phyloP scores from a whole-genome alignment of 2,113 vertebrate genomes.

The Chrysemys picta region DNA sequence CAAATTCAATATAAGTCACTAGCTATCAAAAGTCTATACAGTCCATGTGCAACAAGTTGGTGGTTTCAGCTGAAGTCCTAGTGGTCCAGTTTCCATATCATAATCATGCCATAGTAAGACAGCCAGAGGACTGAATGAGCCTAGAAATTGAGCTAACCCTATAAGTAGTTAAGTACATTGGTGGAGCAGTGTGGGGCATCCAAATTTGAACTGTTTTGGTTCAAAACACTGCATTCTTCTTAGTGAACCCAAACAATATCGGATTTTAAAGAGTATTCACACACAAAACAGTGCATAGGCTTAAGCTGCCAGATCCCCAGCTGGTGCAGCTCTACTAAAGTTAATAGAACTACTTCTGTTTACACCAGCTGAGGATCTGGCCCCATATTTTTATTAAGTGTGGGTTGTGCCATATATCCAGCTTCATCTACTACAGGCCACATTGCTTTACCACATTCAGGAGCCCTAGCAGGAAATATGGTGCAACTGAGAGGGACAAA shows the following conservation, averaged over 20 bases:
- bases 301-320: not conserved
- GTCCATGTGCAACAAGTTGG: not conserved
- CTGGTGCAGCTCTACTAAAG: not conserved
- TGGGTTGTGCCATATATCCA: not conserved
- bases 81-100: not conserved
- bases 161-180: not conserved
- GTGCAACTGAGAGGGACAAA: not conserved
- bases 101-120: not conserved
- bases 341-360: not conserved
- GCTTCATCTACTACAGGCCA: not conserved
- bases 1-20: not conserved
- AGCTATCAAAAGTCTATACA: not conserved
- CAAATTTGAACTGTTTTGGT: not conserved
- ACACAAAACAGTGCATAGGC: not conserved
- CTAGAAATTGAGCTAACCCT: fast-evolving
- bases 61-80: not conserved
- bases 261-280: not conserved
- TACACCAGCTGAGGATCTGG: not conserved
- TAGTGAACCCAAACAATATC: not conserved
- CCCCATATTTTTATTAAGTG: not conserved
- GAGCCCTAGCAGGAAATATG: not conserved
- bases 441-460: not conserved
- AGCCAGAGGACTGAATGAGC: not conserved
- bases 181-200: not conserved
- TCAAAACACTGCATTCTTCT: not conserved